A percentile compares a stretch with the other conserved stretches of the same genome.
Conservation (phyloP, 2,888 invertebrate genomes). For the Allacma fusca region DNA sequence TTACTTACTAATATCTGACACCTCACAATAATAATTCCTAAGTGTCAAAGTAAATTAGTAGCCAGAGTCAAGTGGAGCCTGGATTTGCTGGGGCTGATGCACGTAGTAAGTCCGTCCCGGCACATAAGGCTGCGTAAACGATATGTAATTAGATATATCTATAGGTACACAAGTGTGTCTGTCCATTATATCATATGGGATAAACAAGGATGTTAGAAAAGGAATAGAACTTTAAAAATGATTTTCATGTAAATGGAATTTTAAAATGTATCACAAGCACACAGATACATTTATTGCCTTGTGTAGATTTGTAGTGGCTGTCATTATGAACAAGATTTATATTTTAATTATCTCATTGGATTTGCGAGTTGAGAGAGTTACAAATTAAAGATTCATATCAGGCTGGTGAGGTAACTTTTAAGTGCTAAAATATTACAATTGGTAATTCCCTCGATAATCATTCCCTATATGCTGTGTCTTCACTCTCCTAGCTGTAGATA, state of each 20-base stretch:
- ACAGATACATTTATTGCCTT: slow-evolving; percentile 8
- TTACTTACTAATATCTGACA: slow-evolving; percentile 7
- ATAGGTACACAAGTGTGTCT: too few relatives aligned
- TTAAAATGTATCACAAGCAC: slow-evolving; percentile 16
- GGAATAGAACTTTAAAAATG: not conserved
- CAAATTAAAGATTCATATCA: slow-evolving; percentile 46
- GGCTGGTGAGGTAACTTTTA: slow-evolving; percentile 41
- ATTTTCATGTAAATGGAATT: slow-evolving; percentile 5
- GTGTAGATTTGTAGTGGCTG: slow-evolving; percentile 35
- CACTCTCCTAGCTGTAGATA: not conserved
- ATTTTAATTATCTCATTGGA: slow-evolving; percentile 43
- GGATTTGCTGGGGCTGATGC: too few relatives aligned
- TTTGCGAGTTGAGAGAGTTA: slow-evolving; percentile 21
- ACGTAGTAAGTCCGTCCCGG: too few relatives aligned
- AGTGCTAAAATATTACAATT: slow-evolving; percentile 44
- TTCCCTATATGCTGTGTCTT: not conserved
- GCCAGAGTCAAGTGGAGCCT: slow-evolving; percentile 13
- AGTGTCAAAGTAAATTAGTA: slow-evolving; percentile 32
- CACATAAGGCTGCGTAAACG: too few relatives aligned
- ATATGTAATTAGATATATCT: not conserved
- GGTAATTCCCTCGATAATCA: slow-evolving; percentile 32
- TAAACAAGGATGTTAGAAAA: too few relatives aligned
- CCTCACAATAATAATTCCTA: slow-evolving; percentile 2
- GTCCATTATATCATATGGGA: not conserved
- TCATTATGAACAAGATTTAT: slow-evolving; percentile 42